These are phyloP conservation scores for Hyperoplus immaculatus DNA, from an alignment of 2,797 vertebrate species.

Conservation along the genomic window DNA sequence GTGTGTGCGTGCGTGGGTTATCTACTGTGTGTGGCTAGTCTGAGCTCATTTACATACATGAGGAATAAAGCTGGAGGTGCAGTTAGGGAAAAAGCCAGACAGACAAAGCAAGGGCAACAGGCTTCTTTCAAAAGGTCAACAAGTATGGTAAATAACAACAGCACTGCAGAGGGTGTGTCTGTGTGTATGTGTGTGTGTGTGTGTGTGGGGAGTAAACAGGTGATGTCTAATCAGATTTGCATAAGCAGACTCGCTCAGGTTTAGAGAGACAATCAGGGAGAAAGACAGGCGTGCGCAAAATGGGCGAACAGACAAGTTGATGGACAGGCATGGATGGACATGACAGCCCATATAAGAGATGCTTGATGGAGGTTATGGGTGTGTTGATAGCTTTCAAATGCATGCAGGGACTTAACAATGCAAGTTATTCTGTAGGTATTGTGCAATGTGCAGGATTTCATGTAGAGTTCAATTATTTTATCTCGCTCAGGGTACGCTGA, in stretches of 20 bases:
- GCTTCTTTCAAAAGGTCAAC: conserved; percentile 54
- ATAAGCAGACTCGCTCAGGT: conserved; percentile 39
- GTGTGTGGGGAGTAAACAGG: conserved; percentile 23
- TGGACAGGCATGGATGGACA: neutral
- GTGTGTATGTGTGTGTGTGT: too few species aligned
- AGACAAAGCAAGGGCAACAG: conserved; percentile 56
- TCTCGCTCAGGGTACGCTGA: conserved; percentile 8
- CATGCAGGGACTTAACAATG: conserved; percentile 5
- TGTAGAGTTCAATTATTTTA: conserved; percentile 28
- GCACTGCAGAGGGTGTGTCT: too few species aligned
- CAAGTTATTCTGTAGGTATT: conserved; percentile 7
- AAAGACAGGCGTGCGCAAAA: conserved; percentile 16
- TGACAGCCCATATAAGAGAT: neutral
- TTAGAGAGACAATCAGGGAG: conserved; percentile 12
- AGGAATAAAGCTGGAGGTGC: conserved; percentile 27
- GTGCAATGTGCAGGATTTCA: conserved; percentile 5
- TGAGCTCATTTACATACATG: conserved; percentile 48
- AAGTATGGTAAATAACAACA: too few species aligned
- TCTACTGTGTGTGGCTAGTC: too few species aligned
- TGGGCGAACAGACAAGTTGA: conserved; percentile 26
- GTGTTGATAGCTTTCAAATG: neutral
- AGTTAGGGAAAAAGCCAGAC: neutral
- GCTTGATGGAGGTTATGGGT: conserved; percentile 6
- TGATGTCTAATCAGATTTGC: conserved; percentile 52
- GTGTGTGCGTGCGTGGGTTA: conserved; percentile 3